A percentile compares a stretch with the other conserved stretches of the same genome.
These are phyloP conservation scores for Brachyhypopomus occidentalis DNA, from an alignment of 2,113 vertebrate genomes.

Conservation along the genomic window DNA sequence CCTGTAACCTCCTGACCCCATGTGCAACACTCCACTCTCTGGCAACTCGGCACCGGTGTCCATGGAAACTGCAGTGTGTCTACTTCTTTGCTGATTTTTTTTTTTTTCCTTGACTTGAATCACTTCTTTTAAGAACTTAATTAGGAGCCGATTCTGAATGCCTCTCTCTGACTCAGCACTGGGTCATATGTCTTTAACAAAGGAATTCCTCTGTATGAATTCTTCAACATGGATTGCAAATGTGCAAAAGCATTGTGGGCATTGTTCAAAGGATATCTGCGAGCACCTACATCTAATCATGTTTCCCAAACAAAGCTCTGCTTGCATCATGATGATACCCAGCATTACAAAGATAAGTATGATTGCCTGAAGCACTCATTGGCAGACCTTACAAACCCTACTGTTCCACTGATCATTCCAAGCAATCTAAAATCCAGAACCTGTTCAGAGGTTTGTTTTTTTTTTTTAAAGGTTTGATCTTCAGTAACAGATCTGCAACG, in stretches of 20 bases:
- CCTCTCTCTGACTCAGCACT: slow-evolving; percentile 1
- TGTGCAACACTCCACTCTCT: slow-evolving; percentile 35
- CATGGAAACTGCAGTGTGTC: slow-evolving; percentile 48
- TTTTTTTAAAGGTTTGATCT: slow-evolving; percentile 2
- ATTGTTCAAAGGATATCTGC: background rate
- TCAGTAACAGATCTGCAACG: background rate
- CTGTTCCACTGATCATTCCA: background rate
- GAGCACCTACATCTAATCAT: background rate
- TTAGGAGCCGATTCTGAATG: slow-evolving; percentile 30
- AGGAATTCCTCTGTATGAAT: background rate
- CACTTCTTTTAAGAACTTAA: slow-evolving; percentile 39
- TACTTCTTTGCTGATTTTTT: slow-evolving; percentile 12
- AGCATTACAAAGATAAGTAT: background rate
- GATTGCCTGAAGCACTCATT: background rate
- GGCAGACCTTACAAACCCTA: background rate
- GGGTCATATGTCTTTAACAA: background rate
- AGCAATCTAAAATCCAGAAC: background rate
- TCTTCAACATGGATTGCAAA: background rate
- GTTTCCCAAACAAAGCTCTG: too few species aligned
- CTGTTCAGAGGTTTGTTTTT: slow-evolving; percentile 5
- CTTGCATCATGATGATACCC: background rate
- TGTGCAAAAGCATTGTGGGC: background rate
- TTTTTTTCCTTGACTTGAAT: slow-evolving; percentile 34
- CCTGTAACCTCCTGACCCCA: slow-evolving; percentile 46
- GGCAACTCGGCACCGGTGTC: slow-evolving; percentile 37